phyloP scores from a whole-genome alignment of 2,113 vertebrate species.

The Desmodus rotundus region DNA sequence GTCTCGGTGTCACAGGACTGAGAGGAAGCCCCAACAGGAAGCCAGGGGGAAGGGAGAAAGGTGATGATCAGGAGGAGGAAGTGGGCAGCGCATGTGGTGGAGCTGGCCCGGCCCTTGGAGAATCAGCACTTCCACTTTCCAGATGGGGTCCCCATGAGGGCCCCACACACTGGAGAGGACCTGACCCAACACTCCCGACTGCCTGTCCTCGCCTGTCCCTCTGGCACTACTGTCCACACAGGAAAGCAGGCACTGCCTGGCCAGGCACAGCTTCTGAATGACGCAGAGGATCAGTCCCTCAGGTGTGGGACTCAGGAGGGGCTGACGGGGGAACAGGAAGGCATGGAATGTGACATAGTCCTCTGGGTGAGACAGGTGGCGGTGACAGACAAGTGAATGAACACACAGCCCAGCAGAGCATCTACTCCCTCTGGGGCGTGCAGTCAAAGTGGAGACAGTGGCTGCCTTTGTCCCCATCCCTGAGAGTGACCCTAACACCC shows the following conservation, averaged over 20 bases:
- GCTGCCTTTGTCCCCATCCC: background rate
- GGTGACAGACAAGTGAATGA: background rate
- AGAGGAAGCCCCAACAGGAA: background rate
- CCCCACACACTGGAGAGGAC: too few species aligned
- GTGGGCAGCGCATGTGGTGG: accelerated
- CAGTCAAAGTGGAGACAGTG: accelerated
- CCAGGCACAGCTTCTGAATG: background rate
- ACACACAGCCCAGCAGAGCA: accelerated
- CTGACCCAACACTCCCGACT: accelerated
- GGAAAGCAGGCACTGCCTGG: background rate
- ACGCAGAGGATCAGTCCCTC: accelerated
- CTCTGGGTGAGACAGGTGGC: background rate
- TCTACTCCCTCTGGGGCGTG: background rate
- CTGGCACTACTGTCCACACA: background rate
- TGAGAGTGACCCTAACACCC: background rate
- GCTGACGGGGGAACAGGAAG: accelerated
- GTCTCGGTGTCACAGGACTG: background rate
- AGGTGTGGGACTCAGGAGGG: background rate
- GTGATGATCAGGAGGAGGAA: background rate
- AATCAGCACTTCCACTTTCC: background rate
- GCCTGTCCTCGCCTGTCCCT: background rate
- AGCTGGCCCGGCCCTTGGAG: accelerated
- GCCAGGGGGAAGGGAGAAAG: background rate
- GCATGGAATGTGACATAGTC: background rate
- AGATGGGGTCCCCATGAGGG: accelerated